phyloP scores from a whole-genome alignment of 2,113 vertebrate genomes.

The Thryonomys swinderianus region DNA sequence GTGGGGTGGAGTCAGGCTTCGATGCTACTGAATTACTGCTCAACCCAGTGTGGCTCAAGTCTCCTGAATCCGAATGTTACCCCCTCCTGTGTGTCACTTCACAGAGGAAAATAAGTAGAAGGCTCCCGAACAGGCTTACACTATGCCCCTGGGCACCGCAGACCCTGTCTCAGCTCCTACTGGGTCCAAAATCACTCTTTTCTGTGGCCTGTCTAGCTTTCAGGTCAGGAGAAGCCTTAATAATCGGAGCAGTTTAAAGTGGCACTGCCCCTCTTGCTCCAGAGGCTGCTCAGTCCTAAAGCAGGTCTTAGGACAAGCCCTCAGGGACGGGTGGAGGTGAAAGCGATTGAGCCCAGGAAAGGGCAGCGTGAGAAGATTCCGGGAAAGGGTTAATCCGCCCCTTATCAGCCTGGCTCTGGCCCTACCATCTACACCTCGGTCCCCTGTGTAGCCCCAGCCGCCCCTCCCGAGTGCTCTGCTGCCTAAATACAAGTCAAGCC shows the following conservation, averaged over 20 bases:
- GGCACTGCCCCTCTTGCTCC: neutral
- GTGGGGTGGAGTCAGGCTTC: conserved; percentile 29
- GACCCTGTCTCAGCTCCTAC: neutral
- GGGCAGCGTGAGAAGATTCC: neutral
- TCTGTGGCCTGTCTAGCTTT: neutral
- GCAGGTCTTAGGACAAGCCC: neutral
- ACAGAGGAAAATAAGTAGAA: neutral
- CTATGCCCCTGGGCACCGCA: neutral
- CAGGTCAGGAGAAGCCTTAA: neutral
- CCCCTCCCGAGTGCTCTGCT: neutral
- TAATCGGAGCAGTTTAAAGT: neutral
- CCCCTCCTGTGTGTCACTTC: conserved; percentile 41
- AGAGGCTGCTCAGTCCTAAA: neutral
- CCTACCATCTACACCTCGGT: no score
- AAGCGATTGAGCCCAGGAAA: neutral
- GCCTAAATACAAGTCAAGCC: neutral
- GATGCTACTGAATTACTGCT: conserved; percentile 67
- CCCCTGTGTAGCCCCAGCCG: neutral
- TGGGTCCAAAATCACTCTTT: neutral
- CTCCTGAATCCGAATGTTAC: conserved; percentile 55
- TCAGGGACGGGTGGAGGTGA: neutral
- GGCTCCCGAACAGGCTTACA: neutral
- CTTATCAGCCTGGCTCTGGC: no score
- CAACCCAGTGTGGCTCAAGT: conserved; percentile 60
- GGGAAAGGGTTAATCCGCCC: neutral